phyloP scores from a whole-genome alignment of 2,797 vertebrate species.

The Takifugu rubripes region DNA sequence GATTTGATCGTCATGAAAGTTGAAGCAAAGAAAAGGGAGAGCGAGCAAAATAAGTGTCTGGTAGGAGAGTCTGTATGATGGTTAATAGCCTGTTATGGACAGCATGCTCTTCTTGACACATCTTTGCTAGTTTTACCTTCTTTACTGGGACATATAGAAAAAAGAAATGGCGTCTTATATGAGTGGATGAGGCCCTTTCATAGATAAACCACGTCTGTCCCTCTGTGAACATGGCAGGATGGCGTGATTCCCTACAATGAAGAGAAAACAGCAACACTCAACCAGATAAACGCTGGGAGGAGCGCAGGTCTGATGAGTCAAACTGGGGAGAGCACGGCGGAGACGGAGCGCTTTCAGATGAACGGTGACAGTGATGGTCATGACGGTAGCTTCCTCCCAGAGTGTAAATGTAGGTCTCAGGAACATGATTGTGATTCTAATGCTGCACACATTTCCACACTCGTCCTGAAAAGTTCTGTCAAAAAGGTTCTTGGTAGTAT shows the following conservation, averaged over 20 bases:
- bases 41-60: slow-evolving; percentile 62
- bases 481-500: too few relatives aligned
- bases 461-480: too few relatives aligned
- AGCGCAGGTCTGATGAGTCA: slow-evolving; percentile 7
- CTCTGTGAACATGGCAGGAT: slow-evolving; percentile 64
- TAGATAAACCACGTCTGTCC: neutral
- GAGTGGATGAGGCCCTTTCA: too few relatives aligned
- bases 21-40: slow-evolving; percentile 72
- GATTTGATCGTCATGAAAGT: slow-evolving; percentile 78
- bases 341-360: slow-evolving; percentile 73
- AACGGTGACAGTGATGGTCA: slow-evolving; percentile 32
- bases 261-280: slow-evolving; percentile 61
- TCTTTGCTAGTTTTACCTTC: too few relatives aligned
- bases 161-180: too few relatives aligned
- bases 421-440: too few relatives aligned
- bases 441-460: too few relatives aligned
- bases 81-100: neutral
- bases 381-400: slow-evolving; percentile 66
- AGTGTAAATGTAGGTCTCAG: slow-evolving; percentile 72
- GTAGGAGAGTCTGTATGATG: slow-evolving; percentile 59
- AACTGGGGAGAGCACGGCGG: slow-evolving; percentile 9
- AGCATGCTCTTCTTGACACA: neutral
- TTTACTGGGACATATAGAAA: too few relatives aligned
- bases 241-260: slow-evolving; percentile 62
- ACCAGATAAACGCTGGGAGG: slow-evolving; percentile 61